phyloP scores from a whole-genome alignment of 2,113 vertebrate genomes.

The Macrotis lagotis region DNA sequence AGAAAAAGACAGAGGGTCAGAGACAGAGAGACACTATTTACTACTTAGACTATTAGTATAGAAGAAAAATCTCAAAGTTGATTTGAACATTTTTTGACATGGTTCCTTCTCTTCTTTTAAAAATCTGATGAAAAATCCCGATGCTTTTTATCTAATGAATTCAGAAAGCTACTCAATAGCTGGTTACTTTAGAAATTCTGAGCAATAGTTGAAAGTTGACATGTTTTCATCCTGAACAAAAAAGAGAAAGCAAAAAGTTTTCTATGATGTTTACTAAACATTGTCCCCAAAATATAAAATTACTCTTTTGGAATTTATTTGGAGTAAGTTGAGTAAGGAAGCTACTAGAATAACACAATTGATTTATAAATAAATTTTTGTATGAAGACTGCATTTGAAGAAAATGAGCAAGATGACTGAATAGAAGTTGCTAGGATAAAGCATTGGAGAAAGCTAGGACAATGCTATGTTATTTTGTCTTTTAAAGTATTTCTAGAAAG shows the following conservation, averaged over 20 bases:
- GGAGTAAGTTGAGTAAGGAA: background rate
- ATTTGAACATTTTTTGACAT: background rate
- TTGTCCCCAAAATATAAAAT: conserved; percentile 33
- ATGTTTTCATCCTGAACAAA: background rate
- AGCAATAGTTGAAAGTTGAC: background rate
- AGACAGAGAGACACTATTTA: background rate
- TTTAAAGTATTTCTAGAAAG: background rate
- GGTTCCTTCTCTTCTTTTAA: background rate
- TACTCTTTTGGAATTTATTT: background rate
- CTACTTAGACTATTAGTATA: background rate
- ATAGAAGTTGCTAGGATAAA: background rate
- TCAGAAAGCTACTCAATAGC: conserved; percentile 11
- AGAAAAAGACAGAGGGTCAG: too few relatives aligned
- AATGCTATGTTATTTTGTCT: conserved; percentile 4
- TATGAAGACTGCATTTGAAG: background rate
- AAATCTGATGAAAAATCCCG: background rate
- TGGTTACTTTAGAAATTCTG: background rate
- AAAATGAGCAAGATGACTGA: background rate
- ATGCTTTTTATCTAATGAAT: background rate
- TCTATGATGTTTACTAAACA: background rate
- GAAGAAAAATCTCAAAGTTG: background rate
- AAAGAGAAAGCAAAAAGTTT: background rate
- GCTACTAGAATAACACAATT: background rate
- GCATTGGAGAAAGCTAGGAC: background rate
- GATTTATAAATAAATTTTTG: background rate